phyloP scores from a whole-genome alignment of 2,113 vertebrate genomes.

The Pelmatolapia mariae region DNA sequence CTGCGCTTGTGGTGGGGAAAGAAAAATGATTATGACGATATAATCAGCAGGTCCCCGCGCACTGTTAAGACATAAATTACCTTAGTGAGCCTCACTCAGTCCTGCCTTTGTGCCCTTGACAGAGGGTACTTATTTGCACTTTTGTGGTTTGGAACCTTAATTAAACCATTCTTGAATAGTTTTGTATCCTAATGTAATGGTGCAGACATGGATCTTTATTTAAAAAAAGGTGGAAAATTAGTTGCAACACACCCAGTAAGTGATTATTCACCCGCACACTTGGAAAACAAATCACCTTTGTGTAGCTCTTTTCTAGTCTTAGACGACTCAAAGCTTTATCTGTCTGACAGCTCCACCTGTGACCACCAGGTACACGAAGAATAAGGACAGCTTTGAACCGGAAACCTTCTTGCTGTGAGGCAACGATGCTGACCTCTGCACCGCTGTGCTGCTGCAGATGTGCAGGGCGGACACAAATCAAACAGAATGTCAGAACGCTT shows the following conservation, averaged over 20 bases:
- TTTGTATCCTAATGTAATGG: neutral
- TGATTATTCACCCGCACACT: neutral
- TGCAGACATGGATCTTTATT: neutral
- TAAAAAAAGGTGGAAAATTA: neutral
- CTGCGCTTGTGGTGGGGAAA: neutral
- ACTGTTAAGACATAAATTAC: neutral
- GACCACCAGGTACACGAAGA: rapidly evolving
- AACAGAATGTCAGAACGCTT: neutral
- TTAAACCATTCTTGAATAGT: neutral
- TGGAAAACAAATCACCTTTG: neutral
- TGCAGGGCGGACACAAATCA: neutral
- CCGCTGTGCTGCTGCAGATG: neutral
- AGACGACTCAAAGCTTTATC: neutral
- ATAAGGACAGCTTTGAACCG: neutral
- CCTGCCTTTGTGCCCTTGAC: neutral
- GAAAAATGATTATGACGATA: neutral
- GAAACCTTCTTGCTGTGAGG: neutral
- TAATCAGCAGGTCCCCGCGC: neutral
- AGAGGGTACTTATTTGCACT: neutral
- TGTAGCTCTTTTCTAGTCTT: neutral
- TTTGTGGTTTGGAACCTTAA: neutral
- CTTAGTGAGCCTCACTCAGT: neutral
- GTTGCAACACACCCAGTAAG: neutral
- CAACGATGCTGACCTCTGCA: neutral
- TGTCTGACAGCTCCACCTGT: neutral